phyloP scores from a whole-genome alignment of 2,797 vertebrate species.

The Apogon talboti region DNA sequence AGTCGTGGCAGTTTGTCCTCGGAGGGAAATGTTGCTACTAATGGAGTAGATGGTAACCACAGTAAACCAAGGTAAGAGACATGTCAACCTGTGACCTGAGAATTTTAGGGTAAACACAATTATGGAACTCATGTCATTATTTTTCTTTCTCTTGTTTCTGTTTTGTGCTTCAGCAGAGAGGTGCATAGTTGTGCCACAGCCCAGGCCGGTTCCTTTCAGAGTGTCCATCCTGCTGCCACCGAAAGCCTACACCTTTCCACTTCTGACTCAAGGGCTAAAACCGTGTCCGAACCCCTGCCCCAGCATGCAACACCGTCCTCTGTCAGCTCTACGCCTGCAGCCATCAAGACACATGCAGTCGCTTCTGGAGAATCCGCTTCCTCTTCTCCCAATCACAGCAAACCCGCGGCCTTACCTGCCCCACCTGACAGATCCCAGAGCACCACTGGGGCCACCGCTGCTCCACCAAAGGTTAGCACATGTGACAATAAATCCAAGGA shows the following conservation, averaged over 20 bases:
- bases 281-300: slow-evolving; percentile 50
- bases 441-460: slow-evolving; percentile 20
- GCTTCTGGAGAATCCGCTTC: slow-evolving; percentile 38
- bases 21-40: slow-evolving; percentile 30
- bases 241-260: slow-evolving; percentile 53
- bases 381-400: slow-evolving; percentile 31
- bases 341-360: slow-evolving; percentile 34
- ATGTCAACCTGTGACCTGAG: not conserved
- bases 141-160: not conserved
- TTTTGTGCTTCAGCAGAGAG: slow-evolving; percentile 63
- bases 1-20: slow-evolving; percentile 38
- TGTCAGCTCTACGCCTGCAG: slow-evolving; percentile 41
- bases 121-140: no score
- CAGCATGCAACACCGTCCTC: slow-evolving; percentile 34
- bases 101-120: not conserved
- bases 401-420: slow-evolving; percentile 49
- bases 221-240: slow-evolving; percentile 34
- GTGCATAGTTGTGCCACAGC: slow-evolving; percentile 26
- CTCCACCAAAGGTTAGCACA: slow-evolving; percentile 34
- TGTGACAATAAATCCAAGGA: slow-evolving; percentile 50
- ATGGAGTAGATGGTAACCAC: slow-evolving; percentile 53
- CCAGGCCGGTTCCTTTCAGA: slow-evolving; percentile 51
- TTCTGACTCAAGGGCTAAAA: slow-evolving; percentile 66
- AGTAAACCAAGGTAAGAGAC: slow-evolving; percentile 60
- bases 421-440: slow-evolving; percentile 29